These are phyloP conservation scores for Cataglyphis hispanica DNA, from an alignment of 1,140 invertebrate genomes.

Conservation along the genomic window DNA sequence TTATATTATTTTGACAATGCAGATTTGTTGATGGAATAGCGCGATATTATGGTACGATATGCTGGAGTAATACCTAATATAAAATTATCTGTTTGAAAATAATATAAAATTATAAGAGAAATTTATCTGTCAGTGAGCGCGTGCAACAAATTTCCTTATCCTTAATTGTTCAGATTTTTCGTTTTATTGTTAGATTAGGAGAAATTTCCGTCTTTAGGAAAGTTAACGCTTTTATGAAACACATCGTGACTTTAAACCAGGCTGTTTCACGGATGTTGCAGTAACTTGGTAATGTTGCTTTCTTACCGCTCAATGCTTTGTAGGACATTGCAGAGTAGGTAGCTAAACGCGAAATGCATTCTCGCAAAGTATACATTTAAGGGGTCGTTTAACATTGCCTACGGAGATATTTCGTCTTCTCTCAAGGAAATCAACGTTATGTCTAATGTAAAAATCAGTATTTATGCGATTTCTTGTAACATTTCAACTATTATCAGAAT, in stretches of 20 bases:
- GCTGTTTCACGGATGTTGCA: constrained; percentile 23
- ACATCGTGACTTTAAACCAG: constrained; percentile 51
- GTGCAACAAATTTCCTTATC: constrained; percentile 19
- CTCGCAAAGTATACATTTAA: constrained; percentile 36
- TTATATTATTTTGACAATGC: neutral
- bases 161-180: constrained; percentile 32
- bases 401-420: neutral
- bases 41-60: too few relatives aligned
- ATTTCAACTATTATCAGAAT: neutral
- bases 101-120: neutral
- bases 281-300: constrained; percentile 61
- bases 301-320: constrained; percentile 55
- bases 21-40: too few relatives aligned
- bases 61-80: neutral
- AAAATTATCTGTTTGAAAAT: constrained; percentile 7
- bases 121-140: neutral
- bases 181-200: constrained; percentile 37
- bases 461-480: neutral
- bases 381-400: constrained; percentile 25
- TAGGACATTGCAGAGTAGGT: constrained; percentile 47
- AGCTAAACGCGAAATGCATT: constrained; percentile 48
- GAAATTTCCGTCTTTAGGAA: constrained; percentile 52
- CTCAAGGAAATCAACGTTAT: neutral
- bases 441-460: neutral
- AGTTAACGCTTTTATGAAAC: constrained; percentile 58